These are phyloP conservation scores for Anomalospiza imberbis DNA, from an alignment of 2,797 vertebrate genomes.

Conservation along the genomic window DNA sequence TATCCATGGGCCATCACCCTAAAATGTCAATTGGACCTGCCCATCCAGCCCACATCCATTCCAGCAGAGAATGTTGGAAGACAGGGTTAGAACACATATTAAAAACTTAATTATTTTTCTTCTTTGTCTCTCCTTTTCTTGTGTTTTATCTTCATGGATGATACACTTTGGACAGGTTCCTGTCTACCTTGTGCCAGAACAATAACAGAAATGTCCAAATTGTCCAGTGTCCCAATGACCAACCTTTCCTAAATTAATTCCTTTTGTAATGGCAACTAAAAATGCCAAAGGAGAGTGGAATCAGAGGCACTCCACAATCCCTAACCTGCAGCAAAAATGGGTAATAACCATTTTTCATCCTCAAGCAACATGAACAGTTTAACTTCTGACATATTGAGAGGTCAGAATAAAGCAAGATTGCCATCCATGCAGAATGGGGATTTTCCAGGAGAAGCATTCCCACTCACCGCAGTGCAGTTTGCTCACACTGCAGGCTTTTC, in stretches of 20 bases:
- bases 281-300: neutral
- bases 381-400: neutral
- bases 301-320: neutral
- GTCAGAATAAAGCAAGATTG: neutral
- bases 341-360: neutral
- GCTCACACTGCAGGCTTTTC: neutral
- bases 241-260: neutral
- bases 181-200: neutral
- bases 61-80: neutral
- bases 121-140: neutral
- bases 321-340: neutral
- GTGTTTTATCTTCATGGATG: neutral
- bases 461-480: neutral
- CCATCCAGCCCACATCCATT: neutral
- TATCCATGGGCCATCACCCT: neutral
- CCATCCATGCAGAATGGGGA: neutral
- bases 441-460: neutral
- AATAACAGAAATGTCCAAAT: neutral
- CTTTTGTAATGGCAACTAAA: neutral
- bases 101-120: neutral
- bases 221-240: neutral
- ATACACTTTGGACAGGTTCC: neutral
- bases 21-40: neutral
- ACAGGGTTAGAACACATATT: neutral
- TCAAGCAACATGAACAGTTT: neutral